Base-by-base conservation (phyloP, 2,113 vertebrate species). In the Talpa occidentalis region DNA sequence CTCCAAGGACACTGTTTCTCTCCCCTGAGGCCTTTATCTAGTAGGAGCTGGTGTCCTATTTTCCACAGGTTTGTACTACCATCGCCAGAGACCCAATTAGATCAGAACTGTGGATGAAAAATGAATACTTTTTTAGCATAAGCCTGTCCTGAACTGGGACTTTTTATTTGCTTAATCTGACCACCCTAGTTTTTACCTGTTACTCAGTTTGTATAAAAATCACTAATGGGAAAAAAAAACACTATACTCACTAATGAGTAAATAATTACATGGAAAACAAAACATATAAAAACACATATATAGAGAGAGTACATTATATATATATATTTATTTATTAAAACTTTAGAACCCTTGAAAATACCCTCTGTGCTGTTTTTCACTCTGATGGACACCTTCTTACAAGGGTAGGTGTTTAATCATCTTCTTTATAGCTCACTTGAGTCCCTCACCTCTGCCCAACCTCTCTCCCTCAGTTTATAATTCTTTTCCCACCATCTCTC, bases 401-500 rank as follows among this genome's bases (percentile, higher is more conserved):
- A 88, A 90, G 66, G 54, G 47, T 21, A 77, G 5, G 62, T 56
- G n/a, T 90, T 90, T 87, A 56, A 67, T 92, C 67, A 62, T 66
- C 67, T 32, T 94, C 49, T 88, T 64, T 49, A 64, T 8, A 26
- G 35, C 67, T 74, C 37, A 62, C 56, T 62, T n/a, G 73, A 94
- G 83, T 35, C 62, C 56, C 66, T 93, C 44, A 30, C 66, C 87
- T 81, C 80, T 82, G 44, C 67, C 64, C 77, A 64, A 74, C 82
- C 95, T 94, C 90, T 82, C 77, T 91, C 11, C 30, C 81, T 94
- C 0, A 0, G 76, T 64, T 84, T 92, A n/a, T 81, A 78, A 94
- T 90, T 95, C 84, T 44, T 83, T 93, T 89, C 78, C 87, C 67
- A 40, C 28, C 73, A 85, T 90, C 92, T 56, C 73, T 93, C 74